These are phyloP conservation scores for Eulemur rufifrons DNA, from an alignment of 2,113 vertebrate species.

Conservation along the genomic window DNA sequence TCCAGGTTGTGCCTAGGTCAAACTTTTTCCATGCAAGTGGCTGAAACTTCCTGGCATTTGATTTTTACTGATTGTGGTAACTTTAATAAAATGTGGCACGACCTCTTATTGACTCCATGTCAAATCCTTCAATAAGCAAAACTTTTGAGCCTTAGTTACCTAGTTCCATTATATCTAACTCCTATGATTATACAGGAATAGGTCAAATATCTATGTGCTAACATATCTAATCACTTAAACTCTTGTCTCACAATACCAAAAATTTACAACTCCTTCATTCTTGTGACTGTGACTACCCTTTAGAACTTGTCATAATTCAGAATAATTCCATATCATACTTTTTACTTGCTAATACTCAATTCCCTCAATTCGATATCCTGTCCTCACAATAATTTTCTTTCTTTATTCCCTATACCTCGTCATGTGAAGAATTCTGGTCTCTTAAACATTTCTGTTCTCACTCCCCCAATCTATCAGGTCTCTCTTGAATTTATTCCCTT, in stretches of 20 bases:
- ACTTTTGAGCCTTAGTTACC: neutral
- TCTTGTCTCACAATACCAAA: neutral
- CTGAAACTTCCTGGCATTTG: neutral
- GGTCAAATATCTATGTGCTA: neutral
- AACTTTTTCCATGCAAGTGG: neutral
- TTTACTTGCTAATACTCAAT: neutral
- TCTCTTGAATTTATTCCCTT: neutral
- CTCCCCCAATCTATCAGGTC: neutral
- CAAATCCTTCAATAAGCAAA: neutral
- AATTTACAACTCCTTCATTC: neutral
- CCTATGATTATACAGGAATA: neutral
- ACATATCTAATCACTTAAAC: neutral
- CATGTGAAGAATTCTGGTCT: neutral
- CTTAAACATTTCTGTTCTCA: neutral
- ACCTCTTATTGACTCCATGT: neutral
- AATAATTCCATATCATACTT: neutral
- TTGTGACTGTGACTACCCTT: neutral
- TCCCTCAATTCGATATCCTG: neutral
- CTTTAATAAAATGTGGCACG: neutral
- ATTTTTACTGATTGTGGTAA: neutral
- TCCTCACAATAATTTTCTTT: neutral
- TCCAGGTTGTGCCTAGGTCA: neutral
- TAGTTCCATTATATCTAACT: neutral
- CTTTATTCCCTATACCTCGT: neutral
- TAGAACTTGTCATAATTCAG: neutral